Evolutionary conservation across 2,888 invertebrate species (phyloP).

Genomic region (Habroteleia sp.): DNA sequence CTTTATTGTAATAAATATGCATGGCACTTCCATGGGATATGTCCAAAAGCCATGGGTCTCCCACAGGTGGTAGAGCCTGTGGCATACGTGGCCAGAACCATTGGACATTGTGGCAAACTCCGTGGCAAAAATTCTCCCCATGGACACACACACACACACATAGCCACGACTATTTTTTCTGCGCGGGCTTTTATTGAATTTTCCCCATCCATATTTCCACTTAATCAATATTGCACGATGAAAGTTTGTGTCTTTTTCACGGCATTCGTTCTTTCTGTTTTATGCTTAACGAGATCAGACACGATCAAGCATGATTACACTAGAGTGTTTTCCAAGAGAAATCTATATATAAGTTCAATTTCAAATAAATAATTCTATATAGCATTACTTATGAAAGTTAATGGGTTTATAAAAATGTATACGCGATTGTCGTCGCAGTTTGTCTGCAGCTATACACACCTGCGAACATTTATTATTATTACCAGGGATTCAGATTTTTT

Average conservation of each 20-base stretch:
- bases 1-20: no score
- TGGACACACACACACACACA: no score
- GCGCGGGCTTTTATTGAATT: not conserved
- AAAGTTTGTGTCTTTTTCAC: constrained; percentile 17
- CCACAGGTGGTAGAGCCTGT: no score
- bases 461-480: constrained; percentile 35
- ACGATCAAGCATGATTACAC: constrained; percentile 38
- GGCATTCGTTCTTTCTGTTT: constrained; percentile 4
- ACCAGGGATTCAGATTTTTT: constrained; percentile 10
- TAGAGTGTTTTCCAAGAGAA: constrained; percentile 12
- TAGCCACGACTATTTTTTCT: no score
- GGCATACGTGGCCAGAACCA: no score
- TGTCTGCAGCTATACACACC: constrained; percentile 19
- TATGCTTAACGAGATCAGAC: constrained; percentile 27
- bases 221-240: constrained; percentile 35
- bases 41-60: no score
- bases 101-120: no score
- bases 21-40: no score
- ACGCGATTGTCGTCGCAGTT: constrained; percentile 33
- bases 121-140: no score
- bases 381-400: constrained; percentile 34
- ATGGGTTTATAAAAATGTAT: constrained; percentile 44
- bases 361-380: constrained; percentile 43
- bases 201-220: constrained; percentile 13
- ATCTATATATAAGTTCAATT: constrained; percentile 25